Conservation (phyloP, 2,113 vertebrate genomes). For the Leptodactylus fuscus region DNA sequence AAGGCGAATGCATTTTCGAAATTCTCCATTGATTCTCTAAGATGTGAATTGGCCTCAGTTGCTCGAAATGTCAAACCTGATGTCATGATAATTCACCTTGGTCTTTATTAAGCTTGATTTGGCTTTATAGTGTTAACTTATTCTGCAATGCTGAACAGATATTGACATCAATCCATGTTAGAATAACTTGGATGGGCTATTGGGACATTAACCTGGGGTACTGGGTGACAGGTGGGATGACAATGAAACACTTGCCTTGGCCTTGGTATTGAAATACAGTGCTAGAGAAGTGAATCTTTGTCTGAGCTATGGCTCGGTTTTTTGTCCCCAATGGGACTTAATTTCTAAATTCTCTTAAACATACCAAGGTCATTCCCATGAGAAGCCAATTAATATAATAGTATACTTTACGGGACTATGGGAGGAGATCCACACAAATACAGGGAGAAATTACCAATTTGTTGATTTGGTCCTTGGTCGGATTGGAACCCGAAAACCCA, state of each 20-base stretch:
- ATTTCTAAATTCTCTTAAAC: background rate
- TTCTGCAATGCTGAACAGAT: too few species aligned
- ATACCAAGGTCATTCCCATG: background rate
- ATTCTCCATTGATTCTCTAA: background rate
- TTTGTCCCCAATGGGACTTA: background rate
- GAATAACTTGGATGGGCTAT: background rate
- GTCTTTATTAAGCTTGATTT: background rate
- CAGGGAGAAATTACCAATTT: background rate
- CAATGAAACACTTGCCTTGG: background rate
- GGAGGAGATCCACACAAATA: background rate
- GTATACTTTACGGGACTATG: background rate
- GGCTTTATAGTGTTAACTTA: too few species aligned
- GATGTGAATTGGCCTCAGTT: background rate
- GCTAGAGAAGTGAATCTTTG: too few species aligned
- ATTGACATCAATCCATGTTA: background rate
- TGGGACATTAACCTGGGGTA: background rate
- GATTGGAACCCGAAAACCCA: background rate
- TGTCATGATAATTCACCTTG: background rate
- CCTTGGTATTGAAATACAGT: background rate
- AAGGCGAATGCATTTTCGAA: too few species aligned
- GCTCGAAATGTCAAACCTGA: background rate
- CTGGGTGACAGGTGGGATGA: background rate
- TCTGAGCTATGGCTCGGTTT: too few species aligned
- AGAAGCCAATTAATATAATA: background rate
- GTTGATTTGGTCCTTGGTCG: background rate